Evolutionary conservation across 2,888 invertebrate genomes (phyloP).

Genomic region (Thecocarcelia acutangulata): DNA sequence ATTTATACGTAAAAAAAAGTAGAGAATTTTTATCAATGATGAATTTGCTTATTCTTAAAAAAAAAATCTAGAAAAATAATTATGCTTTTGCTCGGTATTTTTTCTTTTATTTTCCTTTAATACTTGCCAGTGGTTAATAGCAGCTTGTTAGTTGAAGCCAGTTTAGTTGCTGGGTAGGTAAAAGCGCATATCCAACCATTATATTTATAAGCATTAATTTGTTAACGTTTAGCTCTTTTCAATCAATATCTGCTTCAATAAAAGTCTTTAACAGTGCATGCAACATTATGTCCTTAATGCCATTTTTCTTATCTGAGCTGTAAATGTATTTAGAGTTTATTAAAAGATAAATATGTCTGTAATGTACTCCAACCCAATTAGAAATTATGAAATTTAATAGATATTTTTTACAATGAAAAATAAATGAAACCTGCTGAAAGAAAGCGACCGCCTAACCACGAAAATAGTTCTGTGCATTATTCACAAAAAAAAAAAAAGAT

Average conservation of each 20-base stretch:
- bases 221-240: slow-evolving; percentile 55
- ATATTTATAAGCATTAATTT: slow-evolving; percentile 32
- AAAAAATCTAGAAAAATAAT: neutral
- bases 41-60: no score
- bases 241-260: slow-evolving; percentile 41
- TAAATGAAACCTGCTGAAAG: slow-evolving; percentile 15
- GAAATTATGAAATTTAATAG: neutral
- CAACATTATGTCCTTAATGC: slow-evolving; percentile 56
- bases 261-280: slow-evolving; percentile 32
- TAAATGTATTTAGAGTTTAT: slow-evolving; percentile 54
- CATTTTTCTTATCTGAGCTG: slow-evolving; percentile 53
- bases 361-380: slow-evolving; percentile 4
- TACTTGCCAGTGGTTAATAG: slow-evolving; percentile 58
- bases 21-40: no score
- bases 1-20: no score
- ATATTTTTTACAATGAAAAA: slow-evolving; percentile 1
- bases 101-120: neutral
- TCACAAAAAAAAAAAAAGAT: neutral
- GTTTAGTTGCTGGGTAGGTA: slow-evolving; percentile 46
- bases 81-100: neutral
- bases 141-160: slow-evolving; percentile 58
- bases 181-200: slow-evolving; percentile 32
- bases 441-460: slow-evolving; percentile 3
- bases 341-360: slow-evolving; percentile 22
- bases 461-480: slow-evolving; percentile 1